Evolutionary conservation across 2,797 vertebrate genomes (phyloP).

Genomic region (Acrocephalus scirpaceus): DNA sequence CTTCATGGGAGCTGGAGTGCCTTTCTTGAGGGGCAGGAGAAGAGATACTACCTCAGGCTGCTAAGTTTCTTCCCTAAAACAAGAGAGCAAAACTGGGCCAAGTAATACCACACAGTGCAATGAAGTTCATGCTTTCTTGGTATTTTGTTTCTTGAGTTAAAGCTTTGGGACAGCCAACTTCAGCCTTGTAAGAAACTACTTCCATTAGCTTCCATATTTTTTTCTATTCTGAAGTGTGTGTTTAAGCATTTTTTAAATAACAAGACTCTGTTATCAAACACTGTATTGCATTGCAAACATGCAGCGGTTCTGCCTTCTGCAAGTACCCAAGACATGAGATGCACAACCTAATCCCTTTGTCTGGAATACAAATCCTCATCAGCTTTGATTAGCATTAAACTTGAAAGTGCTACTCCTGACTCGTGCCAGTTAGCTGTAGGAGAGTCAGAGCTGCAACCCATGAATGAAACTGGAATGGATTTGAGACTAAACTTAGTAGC

Average conservation of each 20-base stretch:
- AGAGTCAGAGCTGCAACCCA: neutral
- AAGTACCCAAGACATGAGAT: neutral
- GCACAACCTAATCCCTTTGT: neutral
- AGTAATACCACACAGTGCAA: neutral
- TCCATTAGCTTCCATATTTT: neutral
- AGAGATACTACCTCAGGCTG: neutral
- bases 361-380: neutral
- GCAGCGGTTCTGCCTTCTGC: neutral
- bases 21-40: neutral
- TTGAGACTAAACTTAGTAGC: neutral
- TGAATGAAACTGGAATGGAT: neutral
- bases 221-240: neutral
- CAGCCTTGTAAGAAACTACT: neutral
- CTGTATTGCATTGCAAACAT: neutral
- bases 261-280: neutral
- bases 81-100: neutral
- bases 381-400: neutral
- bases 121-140: neutral
- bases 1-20: neutral
- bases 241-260: neutral
- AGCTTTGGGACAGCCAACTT: neutral
- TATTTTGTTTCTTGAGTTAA: neutral
- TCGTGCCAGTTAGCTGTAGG: neutral
- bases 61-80: neutral
- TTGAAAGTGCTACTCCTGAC: neutral